A percentile compares a stretch with the other conserved stretches of the same genome.
These are phyloP conservation scores for Eptesicus fuscus DNA, from an alignment of 2,113 vertebrate species.

Conservation along the genomic window DNA sequence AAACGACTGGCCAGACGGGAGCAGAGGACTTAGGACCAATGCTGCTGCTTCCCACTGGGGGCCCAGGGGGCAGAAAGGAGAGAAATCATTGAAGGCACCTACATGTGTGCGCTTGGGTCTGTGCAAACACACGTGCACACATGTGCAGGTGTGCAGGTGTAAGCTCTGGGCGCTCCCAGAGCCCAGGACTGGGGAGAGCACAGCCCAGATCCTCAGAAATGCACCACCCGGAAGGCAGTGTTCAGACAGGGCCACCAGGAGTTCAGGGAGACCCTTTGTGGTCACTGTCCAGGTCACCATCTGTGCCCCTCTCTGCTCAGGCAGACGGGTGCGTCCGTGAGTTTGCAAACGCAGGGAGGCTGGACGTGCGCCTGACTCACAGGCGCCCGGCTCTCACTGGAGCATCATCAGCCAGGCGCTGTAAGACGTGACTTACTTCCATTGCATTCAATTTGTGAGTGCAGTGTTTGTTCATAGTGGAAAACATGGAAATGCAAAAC, in stretches of 20 bases:
- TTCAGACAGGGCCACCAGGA: not conserved
- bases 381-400: too few relatives aligned
- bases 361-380: rapidly evolving
- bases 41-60: not conserved
- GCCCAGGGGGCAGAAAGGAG: not conserved
- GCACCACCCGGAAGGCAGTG: too few relatives aligned
- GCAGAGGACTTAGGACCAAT: too few relatives aligned
- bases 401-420: too few relatives aligned
- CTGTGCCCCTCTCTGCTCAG: not conserved
- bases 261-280: not conserved
- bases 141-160: too few relatives aligned
- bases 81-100: not conserved
- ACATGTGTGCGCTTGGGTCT: not conserved
- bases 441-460: rapidly evolving
- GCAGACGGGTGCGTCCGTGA: not conserved
- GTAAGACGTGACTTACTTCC: not conserved
- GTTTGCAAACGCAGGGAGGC: not conserved
- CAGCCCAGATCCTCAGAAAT: too few relatives aligned
- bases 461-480: not conserved
- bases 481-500: not conserved
- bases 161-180: not conserved
- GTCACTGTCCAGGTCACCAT: too few relatives aligned
- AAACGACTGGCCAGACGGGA: not conserved
- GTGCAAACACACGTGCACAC: rapidly evolving
- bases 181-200: not conserved